Percentiles rank a stretch among this genome's conserved stretches.
These are phyloP conservation scores for Drosophila fuyamai DNA, from an alignment of 1,140 invertebrate genomes.

Conservation along the genomic window DNA sequence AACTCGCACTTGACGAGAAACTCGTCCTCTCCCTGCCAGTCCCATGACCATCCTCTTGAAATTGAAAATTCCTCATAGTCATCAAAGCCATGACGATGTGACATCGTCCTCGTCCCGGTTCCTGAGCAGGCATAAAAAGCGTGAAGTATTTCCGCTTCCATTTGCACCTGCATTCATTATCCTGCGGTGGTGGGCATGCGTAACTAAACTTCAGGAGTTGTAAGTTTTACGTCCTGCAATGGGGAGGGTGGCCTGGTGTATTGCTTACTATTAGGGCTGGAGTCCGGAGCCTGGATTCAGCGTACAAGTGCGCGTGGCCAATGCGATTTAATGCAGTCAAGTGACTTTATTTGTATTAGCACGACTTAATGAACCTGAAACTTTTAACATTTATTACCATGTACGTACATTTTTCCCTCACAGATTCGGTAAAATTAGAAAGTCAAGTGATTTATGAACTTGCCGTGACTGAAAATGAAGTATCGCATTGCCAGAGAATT, in stretches of 20 bases:
- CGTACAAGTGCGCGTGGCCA: slow-evolving; percentile 75
- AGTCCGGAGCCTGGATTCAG: slow-evolving; percentile 6
- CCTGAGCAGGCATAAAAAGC: slow-evolving; percentile 59
- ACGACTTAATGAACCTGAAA: slow-evolving; percentile 83
- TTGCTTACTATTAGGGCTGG: slow-evolving; percentile 5
- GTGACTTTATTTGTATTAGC: slow-evolving; percentile 82
- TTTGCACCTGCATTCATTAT: slow-evolving; percentile 81
- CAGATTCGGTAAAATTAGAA: slow-evolving; percentile 67
- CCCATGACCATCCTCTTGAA: slow-evolving; percentile 51
- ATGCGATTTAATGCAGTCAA: slow-evolving; percentile 79
- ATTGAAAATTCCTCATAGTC: slow-evolving; percentile 80
- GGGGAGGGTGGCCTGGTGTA: slow-evolving; percentile 18
- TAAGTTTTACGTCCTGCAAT: slow-evolving; percentile 60
- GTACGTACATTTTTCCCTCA: slow-evolving; percentile 9
- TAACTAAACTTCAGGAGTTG: slow-evolving; percentile 70
- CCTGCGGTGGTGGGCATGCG: slow-evolving; percentile 63
- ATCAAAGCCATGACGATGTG: slow-evolving; percentile 55
- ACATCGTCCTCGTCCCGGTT: slow-evolving; percentile 37
- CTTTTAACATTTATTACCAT: slow-evolving; percentile 75
- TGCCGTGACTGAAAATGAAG: slow-evolving; percentile 55
- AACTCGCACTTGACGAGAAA: slow-evolving; percentile 43
- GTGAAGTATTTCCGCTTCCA: slow-evolving; percentile 78
- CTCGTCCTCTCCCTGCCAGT: slow-evolving; percentile 14
- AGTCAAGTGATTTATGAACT: slow-evolving; percentile 76
- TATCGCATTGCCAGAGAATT: slow-evolving; percentile 1